Conservation (phyloP, 2,797 vertebrate genomes). For the Ispidina picta region DNA sequence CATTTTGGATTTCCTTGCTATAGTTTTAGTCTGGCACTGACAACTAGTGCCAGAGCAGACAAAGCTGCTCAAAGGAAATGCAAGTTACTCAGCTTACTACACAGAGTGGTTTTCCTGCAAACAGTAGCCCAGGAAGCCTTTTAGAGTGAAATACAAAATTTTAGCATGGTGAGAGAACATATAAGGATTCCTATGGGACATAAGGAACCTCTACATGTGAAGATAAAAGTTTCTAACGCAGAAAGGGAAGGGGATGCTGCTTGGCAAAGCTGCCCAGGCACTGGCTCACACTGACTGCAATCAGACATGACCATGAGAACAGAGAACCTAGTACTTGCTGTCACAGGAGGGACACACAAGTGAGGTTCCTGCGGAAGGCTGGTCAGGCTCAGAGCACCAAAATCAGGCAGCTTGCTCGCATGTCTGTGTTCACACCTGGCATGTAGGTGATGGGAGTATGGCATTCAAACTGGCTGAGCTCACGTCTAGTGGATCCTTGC, state of each 20-base stretch:
- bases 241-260: background rate
- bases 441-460: background rate
- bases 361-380: background rate
- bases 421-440: background rate
- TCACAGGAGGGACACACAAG: background rate
- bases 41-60: conserved; percentile 14
- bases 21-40: conserved; percentile 5
- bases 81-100: background rate
- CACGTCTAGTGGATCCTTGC: background rate
- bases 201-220: background rate
- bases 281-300: accelerated
- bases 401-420: background rate
- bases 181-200: background rate
- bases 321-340: background rate
- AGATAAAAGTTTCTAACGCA: background rate
- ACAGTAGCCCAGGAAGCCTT: background rate
- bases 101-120: background rate
- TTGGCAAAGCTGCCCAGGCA: background rate
- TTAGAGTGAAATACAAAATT: background rate
- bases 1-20: conserved; percentile 45
- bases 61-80: conserved; percentile 18
- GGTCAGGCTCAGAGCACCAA: background rate
- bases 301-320: accelerated
- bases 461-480: background rate
- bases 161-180: background rate